Conservation (phyloP, 1,140 invertebrate species). For the Drosophila eugracilis region DNA sequence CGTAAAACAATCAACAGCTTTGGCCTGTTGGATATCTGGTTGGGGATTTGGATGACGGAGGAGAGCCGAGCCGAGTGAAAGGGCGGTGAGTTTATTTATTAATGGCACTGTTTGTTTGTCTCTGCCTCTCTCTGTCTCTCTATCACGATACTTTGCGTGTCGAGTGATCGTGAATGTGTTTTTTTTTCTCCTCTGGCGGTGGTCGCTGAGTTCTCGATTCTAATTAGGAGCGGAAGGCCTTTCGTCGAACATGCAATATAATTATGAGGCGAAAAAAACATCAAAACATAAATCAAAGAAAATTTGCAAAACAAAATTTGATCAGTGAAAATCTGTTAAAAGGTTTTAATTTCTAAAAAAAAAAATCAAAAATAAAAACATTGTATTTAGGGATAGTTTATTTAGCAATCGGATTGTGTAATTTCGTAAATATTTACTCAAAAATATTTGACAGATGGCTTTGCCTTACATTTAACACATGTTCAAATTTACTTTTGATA, state of each 20-base stretch:
- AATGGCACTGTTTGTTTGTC: conserved; percentile 29
- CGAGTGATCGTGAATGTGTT: conserved; percentile 29
- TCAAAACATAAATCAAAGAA: conserved; percentile 12
- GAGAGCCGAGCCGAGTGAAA: conserved; percentile 24
- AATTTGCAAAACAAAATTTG: neutral
- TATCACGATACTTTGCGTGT: conserved; percentile 49
- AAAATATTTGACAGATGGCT: neutral
- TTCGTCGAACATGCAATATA: conserved; percentile 13
- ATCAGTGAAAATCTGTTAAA: neutral
- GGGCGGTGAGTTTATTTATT: conserved; percentile 36
- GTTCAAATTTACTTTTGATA: neutral
- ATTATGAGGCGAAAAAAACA: conserved; percentile 12
- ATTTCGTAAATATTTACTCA: neutral
- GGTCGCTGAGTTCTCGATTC: conserved; percentile 14
- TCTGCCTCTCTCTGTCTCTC: neutral
- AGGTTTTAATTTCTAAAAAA: no score
- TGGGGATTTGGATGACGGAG: conserved; percentile 18
- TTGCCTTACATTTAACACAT: neutral
- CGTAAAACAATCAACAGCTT: conserved; percentile 49
- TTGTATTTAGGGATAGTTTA: no score
- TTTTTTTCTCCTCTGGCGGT: neutral
- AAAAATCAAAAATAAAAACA: no score
- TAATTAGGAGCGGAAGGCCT: conserved; percentile 31
- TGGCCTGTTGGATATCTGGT: conserved; percentile 17
- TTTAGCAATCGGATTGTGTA: neutral